These are phyloP conservation scores for Spilarctia lutea DNA, from an alignment of 2,888 invertebrate genomes.

Conservation along the genomic window DNA sequence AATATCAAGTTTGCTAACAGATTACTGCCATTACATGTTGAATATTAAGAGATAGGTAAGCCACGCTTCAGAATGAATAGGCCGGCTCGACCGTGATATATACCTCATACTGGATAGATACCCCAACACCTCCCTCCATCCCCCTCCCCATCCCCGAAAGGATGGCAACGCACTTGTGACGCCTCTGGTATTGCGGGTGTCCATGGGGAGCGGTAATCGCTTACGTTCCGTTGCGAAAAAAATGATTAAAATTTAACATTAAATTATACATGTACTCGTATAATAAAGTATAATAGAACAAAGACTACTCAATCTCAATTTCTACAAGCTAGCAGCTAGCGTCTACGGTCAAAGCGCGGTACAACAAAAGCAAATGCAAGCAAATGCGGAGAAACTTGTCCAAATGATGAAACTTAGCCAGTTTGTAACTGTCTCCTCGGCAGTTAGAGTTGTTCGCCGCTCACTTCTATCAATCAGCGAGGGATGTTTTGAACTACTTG, in stretches of 20 bases:
- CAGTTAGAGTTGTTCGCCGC: background rate
- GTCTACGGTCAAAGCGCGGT: conserved; percentile 8
- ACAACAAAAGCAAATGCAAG: conserved; percentile 33
- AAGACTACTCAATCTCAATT: conserved; percentile 7
- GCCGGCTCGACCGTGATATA: too few species aligned
- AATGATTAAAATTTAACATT: background rate
- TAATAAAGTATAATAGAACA: background rate
- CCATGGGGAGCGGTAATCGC: too few species aligned
- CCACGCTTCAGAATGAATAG: too few species aligned
- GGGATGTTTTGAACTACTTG: background rate
- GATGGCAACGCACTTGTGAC: too few species aligned
- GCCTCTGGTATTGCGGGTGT: too few species aligned
- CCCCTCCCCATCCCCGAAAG: too few species aligned
- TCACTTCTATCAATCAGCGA: conserved; percentile 5
- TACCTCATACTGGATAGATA: too few species aligned
- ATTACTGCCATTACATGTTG: too few species aligned
- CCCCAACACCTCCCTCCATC: too few species aligned
- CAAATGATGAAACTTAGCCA: conserved; percentile 42
- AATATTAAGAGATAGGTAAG: too few species aligned
- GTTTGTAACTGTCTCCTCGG: conserved; percentile 44
- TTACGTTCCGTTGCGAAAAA: too few species aligned
- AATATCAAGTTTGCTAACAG: too few species aligned
- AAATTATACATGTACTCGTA: background rate
- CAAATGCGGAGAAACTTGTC: conserved; percentile 27
- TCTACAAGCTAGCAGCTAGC: background rate